Evolutionary conservation across 2,113 vertebrate genomes (phyloP).

Genomic region (Amia ocellicauda): DNA sequence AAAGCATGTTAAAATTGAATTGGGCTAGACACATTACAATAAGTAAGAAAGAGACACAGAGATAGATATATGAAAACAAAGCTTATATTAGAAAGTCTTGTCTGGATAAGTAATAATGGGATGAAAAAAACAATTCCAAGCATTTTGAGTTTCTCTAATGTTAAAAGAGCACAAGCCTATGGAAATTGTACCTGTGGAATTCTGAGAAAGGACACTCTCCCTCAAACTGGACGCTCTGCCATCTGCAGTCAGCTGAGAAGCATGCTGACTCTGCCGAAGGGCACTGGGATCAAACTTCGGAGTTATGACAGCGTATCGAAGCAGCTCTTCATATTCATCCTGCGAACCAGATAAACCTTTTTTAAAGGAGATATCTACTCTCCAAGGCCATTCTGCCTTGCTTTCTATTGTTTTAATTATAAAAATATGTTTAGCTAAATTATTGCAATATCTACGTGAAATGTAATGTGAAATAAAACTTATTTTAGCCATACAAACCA

Average conservation of each 20-base stretch:
- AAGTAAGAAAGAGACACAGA: too few species aligned
- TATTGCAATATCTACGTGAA: too few species aligned
- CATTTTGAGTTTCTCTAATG: background rate
- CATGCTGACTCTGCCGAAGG: constrained; percentile 41
- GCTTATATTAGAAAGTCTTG: too few species aligned
- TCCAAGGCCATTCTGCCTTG: background rate
- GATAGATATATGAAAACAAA: too few species aligned
- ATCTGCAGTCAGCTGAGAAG: constrained; percentile 42
- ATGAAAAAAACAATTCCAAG: too few species aligned
- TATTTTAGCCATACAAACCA: too few species aligned
- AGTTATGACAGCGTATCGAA: constrained; percentile 73
- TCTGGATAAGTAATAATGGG: too few species aligned
- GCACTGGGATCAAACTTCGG: constrained; percentile 63
- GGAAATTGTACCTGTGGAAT: constrained; percentile 51
- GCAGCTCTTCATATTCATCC: constrained; percentile 90
- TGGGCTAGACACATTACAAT: too few species aligned
- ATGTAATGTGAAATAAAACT: too few species aligned
- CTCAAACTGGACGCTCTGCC: constrained; percentile 35
- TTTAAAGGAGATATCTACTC: background rate
- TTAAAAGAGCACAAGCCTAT: background rate
- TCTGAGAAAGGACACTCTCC: constrained; percentile 40
- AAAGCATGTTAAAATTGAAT: too few species aligned
- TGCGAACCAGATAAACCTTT: constrained; percentile 46
- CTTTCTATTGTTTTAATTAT: too few species aligned
- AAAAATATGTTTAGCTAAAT: too few species aligned